Percentiles rank a stretch among this genome's conserved stretches.
Conservation (phyloP, 2,113 vertebrate genomes). For the Alosa alosa region DNA sequence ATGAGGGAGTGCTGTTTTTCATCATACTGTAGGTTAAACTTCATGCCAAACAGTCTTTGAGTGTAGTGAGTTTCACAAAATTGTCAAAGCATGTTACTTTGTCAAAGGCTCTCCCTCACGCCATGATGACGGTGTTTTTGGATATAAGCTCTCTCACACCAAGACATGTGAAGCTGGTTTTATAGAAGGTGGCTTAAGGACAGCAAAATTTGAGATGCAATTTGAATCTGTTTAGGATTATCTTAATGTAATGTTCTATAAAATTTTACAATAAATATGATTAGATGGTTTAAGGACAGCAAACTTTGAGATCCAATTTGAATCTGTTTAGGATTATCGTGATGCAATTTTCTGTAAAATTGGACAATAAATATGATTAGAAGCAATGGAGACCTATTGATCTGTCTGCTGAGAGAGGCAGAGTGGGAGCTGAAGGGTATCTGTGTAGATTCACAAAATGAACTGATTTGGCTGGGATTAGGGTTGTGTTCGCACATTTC, state of each 20-base stretch:
- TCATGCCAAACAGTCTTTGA: too few relatives aligned
- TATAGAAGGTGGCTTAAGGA: background rate
- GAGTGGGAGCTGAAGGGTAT: background rate
- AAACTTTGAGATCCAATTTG: background rate
- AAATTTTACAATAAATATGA: background rate
- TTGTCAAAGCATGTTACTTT: background rate
- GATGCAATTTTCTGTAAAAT: background rate
- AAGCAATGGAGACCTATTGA: background rate
- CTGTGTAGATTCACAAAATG: background rate
- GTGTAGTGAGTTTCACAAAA: too few relatives aligned
- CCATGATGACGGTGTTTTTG: background rate
- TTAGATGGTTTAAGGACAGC: background rate
- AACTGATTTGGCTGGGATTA: background rate
- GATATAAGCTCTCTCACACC: background rate
- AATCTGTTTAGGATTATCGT: background rate
- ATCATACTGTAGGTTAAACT: too few relatives aligned
- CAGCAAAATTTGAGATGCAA: background rate
- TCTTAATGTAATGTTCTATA: background rate
- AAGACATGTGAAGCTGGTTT: background rate
- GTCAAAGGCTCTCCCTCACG: too few relatives aligned
- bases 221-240: background rate
- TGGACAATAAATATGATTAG: constrained; percentile 4
- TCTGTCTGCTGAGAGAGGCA: background rate
- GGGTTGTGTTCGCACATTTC: background rate
- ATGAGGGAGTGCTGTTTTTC: background rate